These are phyloP conservation scores for Leiothrix lutea DNA, from an alignment of 2,113 vertebrate species.

Conservation along the genomic window DNA sequence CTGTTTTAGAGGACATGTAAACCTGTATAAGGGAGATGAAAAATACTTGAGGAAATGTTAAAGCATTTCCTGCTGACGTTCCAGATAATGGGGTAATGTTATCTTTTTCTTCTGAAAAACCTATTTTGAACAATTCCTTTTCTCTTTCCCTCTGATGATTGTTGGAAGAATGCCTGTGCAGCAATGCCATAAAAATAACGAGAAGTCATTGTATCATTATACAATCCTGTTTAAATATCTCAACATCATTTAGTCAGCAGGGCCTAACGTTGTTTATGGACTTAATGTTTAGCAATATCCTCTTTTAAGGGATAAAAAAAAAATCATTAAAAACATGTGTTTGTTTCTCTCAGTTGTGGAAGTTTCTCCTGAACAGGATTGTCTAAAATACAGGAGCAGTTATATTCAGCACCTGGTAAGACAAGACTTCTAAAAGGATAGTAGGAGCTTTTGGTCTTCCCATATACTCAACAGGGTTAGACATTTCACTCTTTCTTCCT, in stretches of 20 bases:
- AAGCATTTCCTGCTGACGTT: background rate
- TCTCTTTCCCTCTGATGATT: background rate
- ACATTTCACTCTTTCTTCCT: background rate
- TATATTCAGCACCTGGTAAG: background rate
- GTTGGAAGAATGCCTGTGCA: background rate
- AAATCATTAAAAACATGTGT: background rate
- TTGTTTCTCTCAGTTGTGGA: background rate
- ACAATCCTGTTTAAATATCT: background rate
- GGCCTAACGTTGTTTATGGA: background rate
- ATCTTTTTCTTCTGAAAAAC: background rate
- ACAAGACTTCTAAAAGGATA: background rate
- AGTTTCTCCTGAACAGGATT: background rate
- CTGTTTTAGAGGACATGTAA: background rate
- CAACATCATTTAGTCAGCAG: background rate
- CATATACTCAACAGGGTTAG: background rate
- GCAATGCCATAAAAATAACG: background rate
- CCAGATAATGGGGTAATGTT: background rate
- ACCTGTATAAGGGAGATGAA: background rate
- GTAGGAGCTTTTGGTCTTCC: background rate
- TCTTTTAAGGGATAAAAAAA: background rate
- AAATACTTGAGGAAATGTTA: background rate
- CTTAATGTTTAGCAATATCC: background rate
- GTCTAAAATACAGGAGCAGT: background rate
- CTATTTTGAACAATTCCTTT: background rate
- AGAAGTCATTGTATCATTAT: background rate